A percentile compares a stretch with the other conserved stretches of the same genome.
phyloP scores from a whole-genome alignment of 2,797 vertebrate genomes.

The Tinamus major region DNA sequence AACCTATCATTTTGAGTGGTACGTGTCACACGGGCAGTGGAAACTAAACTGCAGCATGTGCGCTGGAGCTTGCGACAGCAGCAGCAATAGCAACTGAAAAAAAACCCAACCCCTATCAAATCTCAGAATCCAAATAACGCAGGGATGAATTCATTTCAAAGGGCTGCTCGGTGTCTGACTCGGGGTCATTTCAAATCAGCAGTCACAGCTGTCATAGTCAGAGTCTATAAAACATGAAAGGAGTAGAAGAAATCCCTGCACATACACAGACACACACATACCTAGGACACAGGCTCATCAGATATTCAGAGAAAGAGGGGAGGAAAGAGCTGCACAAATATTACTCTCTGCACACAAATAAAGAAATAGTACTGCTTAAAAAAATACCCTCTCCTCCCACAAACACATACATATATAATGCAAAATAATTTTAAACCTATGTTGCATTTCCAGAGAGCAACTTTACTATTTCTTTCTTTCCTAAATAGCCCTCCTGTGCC shows the following conservation, averaged over 20 bases:
- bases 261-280: rapidly evolving
- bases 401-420: not conserved
- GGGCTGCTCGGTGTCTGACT: not conserved
- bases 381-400: not conserved
- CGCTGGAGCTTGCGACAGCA: not conserved
- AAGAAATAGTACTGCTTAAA: not conserved
- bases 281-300: not conserved
- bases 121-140: not conserved
- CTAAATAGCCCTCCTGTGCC: not conserved
- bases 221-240: not conserved
- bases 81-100: not conserved
- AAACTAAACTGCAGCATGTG: not conserved
- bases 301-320: not conserved
- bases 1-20: not conserved
- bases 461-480: not conserved
- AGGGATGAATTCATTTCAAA: not conserved
- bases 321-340: not conserved
- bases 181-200: not conserved
- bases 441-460: not conserved
- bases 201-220: not conserved
- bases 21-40: not conserved
- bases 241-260: not conserved
- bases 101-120: not conserved
- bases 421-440: not conserved
- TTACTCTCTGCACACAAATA: not conserved